A percentile compares a stretch with the other conserved stretches of the same genome.
phyloP scores from a whole-genome alignment of 2,797 vertebrate species.

The Ciconia nigra region DNA sequence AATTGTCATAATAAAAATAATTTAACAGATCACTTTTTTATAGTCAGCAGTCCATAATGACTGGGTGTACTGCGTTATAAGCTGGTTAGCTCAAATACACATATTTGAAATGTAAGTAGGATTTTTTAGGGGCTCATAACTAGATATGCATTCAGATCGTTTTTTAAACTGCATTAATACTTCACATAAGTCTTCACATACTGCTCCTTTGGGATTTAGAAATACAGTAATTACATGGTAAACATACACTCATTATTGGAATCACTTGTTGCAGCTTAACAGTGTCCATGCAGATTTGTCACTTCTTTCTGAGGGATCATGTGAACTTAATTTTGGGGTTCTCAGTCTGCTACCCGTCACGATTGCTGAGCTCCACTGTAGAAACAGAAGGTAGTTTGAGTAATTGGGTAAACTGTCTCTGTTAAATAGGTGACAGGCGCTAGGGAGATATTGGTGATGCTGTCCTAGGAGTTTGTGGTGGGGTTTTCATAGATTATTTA shows the following conservation, averaged over 20 bases:
- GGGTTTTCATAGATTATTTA: neutral
- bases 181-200: neutral
- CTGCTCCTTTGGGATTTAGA: neutral
- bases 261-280: slow-evolving; percentile 6
- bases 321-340: neutral
- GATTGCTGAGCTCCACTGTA: neutral
- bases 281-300: neutral
- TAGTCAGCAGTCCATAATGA: neutral
- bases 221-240: slow-evolving; percentile 19
- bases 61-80: neutral
- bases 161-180: neutral
- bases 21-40: neutral
- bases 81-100: neutral
- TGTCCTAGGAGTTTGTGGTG: neutral
- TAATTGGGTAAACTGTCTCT: neutral
- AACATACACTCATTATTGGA: slow-evolving; percentile 16
- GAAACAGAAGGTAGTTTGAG: neutral
- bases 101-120: neutral
- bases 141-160: neutral
- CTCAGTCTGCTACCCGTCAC: neutral
- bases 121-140: neutral
- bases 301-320: neutral
- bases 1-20: neutral
- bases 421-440: neutral
- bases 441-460: neutral